Percentiles rank a stretch among this genome's conserved stretches.
Conservation (phyloP, 1,140 invertebrate species). For the Aphelenchoides fujianensis region DNA sequence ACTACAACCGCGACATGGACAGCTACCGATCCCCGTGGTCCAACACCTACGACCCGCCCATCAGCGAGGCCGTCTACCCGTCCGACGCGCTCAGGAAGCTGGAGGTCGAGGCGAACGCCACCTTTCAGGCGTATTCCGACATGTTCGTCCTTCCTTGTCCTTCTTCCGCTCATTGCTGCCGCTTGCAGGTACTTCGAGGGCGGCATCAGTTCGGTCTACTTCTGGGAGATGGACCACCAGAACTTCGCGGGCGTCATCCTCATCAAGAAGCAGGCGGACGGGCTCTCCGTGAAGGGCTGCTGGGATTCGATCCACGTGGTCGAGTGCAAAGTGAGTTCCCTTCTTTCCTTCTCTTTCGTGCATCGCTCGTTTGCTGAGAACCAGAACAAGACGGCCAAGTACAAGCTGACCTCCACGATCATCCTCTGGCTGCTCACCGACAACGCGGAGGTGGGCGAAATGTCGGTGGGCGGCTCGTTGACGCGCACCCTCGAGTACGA, state of each 20-base stretch:
- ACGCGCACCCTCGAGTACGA: conserved; percentile 94
- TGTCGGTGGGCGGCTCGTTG: conserved; percentile 95
- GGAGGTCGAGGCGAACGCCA: conserved; percentile 94
- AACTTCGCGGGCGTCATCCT: conserved; percentile 98
- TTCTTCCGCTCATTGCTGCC: conserved; percentile 23
- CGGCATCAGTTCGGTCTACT: conserved; percentile 95
- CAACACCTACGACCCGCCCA: conserved; percentile 92
- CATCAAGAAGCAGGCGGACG: conserved; percentile 80
- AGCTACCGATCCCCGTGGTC: conserved; percentile 99
- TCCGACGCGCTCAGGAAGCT: conserved; percentile 89
- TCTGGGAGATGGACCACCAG: conserved; percentile 93
- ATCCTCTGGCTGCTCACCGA: conserved; percentile 99
- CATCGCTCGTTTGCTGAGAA: conserved; percentile 25
- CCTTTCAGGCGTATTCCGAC: conserved; percentile 97
- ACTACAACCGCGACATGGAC: conserved; percentile 98
- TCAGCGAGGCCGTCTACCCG: conserved; percentile 97
- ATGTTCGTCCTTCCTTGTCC: conserved; percentile 69
- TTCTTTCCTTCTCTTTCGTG: background rate
- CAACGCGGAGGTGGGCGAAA: conserved; percentile 82
- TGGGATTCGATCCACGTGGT: conserved; percentile 99
- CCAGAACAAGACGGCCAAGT: conserved; percentile 75
- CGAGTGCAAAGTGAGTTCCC: conserved; percentile 75
- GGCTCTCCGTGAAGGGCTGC: conserved; percentile 81
- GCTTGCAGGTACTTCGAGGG: conserved; percentile 82
- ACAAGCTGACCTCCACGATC: conserved; percentile 96